Conservation (phyloP, 2,888 invertebrate species). For the Mactromeris polynyma region DNA sequence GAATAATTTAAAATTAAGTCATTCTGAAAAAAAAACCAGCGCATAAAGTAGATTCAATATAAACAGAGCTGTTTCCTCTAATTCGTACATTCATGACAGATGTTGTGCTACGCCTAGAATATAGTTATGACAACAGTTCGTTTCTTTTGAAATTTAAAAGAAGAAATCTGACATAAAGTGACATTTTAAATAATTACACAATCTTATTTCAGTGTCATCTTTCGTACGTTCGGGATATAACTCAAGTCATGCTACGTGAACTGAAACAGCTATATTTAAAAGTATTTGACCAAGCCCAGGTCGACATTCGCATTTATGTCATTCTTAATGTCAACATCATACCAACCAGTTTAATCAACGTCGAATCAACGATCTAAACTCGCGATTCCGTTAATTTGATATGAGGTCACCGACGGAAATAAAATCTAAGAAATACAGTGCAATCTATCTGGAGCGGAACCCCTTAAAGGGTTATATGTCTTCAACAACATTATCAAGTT, state of each 20-base stretch:
- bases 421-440: neutral
- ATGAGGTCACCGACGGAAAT: neutral
- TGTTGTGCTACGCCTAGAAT: neutral
- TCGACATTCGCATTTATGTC: neutral
- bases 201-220: neutral
- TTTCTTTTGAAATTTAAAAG: neutral
- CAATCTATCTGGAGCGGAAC: neutral
- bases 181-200: neutral
- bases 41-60: neutral
- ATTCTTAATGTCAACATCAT: neutral
- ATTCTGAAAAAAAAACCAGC: neutral
- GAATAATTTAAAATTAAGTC: neutral
- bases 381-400: neutral
- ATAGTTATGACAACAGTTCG: neutral
- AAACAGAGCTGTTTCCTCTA: neutral
- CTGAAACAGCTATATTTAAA: neutral
- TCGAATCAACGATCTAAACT: neutral
- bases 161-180: neutral
- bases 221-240: neutral
- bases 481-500: neutral
- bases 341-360: neutral
- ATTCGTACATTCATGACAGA: neutral
- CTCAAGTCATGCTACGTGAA: neutral
- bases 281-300: neutral
- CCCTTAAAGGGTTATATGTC: neutral